phyloP scores from a whole-genome alignment of 1,140 invertebrate genomes.

The Aphelinus atriplicis region DNA sequence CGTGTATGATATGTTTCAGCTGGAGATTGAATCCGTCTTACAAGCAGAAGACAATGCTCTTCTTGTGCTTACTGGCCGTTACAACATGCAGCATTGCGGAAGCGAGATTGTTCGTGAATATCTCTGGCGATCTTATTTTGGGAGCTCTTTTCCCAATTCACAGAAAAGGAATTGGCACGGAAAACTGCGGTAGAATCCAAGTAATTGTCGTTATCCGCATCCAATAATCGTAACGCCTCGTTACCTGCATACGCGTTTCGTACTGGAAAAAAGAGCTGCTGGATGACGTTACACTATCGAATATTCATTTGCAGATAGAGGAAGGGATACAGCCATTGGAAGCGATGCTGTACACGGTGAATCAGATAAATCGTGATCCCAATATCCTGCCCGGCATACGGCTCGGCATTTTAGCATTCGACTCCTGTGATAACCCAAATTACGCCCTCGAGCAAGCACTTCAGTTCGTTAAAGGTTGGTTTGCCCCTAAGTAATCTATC shows the following conservation, averaged over 20 bases:
- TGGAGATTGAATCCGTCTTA: not conserved
- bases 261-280: too few species aligned
- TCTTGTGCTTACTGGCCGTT: slow-evolving; percentile 35
- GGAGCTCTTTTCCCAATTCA: slow-evolving; percentile 70
- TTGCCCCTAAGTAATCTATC: too few species aligned
- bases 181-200: slow-evolving; percentile 65
- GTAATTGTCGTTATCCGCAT: slow-evolving; percentile 45
- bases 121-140: slow-evolving; percentile 66
- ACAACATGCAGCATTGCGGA: slow-evolving; percentile 19
- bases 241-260: too few species aligned
- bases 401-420: slow-evolving; percentile 66
- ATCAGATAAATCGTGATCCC: slow-evolving; percentile 66
- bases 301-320: slow-evolving; percentile 45
- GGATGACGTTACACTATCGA: not conserved
- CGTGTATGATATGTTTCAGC: not conserved
- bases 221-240: not conserved
- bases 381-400: slow-evolving; percentile 65
- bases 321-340: slow-evolving; percentile 70
- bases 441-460: slow-evolving; percentile 68
- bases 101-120: slow-evolving; percentile 55
- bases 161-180: slow-evolving; percentile 54
- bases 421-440: slow-evolving; percentile 67
- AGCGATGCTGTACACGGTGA: slow-evolving; percentile 68
- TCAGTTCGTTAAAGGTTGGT: slow-evolving; percentile 68
- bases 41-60: slow-evolving; percentile 39